Evolutionary conservation across 2,888 invertebrate species (phyloP).

Genomic region (Sepioteuthis lessoniana): DNA sequence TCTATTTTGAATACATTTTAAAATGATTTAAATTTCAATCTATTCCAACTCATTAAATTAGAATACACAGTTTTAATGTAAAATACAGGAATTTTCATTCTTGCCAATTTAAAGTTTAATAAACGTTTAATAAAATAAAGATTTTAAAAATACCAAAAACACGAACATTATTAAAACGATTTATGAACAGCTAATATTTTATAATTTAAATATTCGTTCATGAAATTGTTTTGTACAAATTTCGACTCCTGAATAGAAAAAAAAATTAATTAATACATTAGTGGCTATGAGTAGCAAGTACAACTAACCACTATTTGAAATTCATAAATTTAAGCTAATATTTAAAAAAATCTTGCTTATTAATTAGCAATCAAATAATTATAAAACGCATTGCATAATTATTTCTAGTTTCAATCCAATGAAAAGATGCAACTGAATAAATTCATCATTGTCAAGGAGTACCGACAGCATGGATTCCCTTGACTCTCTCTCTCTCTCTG

Average conservation of each 20-base stretch:
- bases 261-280: not conserved
- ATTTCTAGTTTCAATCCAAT: not conserved
- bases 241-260: not conserved
- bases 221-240: not conserved
- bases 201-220: not conserved
- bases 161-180: no score
- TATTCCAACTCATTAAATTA: no score
- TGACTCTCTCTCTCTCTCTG: no score
- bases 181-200: not conserved
- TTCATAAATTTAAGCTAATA: not conserved
- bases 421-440: not conserved
- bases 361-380: not conserved
- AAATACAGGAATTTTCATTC: no score
- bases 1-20: no score
- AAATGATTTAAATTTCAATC: no score
- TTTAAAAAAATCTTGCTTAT: not conserved
- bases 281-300: not conserved
- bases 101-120: no score
- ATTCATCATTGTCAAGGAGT: not conserved
- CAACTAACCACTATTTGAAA: not conserved
- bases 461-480: no score
- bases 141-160: no score
- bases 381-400: not conserved
- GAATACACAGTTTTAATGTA: no score
- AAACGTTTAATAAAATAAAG: no score